phyloP scores from a whole-genome alignment of 1,140 invertebrate species.

The Zophobas morio region DNA sequence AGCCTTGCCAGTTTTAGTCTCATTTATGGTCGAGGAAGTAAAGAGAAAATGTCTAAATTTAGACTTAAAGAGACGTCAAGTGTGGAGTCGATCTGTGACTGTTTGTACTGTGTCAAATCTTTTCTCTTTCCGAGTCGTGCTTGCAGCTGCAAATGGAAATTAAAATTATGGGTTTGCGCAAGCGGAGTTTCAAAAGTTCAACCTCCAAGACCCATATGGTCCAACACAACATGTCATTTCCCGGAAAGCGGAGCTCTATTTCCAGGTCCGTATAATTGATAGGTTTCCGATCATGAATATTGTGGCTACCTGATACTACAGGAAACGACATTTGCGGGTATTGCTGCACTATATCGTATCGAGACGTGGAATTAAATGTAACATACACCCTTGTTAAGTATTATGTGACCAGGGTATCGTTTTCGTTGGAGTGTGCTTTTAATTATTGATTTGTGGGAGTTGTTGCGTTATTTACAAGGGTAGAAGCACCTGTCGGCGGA shows the following conservation, averaged over 20 bases:
- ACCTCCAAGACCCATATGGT: conserved; percentile 26
- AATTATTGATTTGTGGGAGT: conserved; percentile 40
- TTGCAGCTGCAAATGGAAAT: neutral
- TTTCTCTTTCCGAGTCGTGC: too few relatives aligned
- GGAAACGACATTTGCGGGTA: conserved; percentile 48
- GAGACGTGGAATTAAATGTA: conserved; percentile 43
- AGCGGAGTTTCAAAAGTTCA: neutral
- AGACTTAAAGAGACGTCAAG: too few relatives aligned
- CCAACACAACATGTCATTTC: conserved; percentile 32
- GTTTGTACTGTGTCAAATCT: too few relatives aligned
- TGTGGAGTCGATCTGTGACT: too few relatives aligned
- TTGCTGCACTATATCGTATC: conserved; percentile 38
- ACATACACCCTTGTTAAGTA: conserved; percentile 43
- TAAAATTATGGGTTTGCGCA: neutral
- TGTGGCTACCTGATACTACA: conserved; percentile 47
- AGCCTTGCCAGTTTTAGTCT: too few relatives aligned
- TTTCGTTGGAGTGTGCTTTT: conserved; percentile 34
- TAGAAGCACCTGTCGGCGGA: conserved; percentile 17
- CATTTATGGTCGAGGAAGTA: too few relatives aligned
- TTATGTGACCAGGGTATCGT: conserved; percentile 28
- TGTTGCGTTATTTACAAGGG: conserved; percentile 45
- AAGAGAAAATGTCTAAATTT: too few relatives aligned
- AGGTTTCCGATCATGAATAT: conserved; percentile 48
- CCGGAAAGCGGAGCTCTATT: conserved; percentile 41
- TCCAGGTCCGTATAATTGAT: conserved; percentile 44